Percentiles rank a stretch among this genome's conserved stretches.
phyloP scores from a whole-genome alignment of 1,140 invertebrate genomes.

The Leptopilina boulardi region DNA sequence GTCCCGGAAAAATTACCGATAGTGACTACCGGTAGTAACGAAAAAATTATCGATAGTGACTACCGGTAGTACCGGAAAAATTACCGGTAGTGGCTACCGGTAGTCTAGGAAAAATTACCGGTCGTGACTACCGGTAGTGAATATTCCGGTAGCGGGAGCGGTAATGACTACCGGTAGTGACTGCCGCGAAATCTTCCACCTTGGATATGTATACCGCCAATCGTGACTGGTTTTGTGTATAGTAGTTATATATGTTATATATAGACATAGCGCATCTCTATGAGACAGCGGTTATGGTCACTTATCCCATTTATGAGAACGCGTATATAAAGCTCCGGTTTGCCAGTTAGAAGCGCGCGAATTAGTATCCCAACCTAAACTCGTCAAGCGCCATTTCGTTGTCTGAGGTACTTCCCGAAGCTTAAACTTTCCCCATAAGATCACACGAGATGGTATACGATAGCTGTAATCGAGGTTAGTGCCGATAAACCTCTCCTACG shows the following conservation, averaged over 20 bases:
- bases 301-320: conserved; percentile 27
- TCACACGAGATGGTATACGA: conserved; percentile 28
- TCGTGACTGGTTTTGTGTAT: too few relatives aligned
- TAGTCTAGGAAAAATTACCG: too few relatives aligned
- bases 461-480: conserved; percentile 29
- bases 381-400: conserved; percentile 26
- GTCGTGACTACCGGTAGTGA: too few relatives aligned
- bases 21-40: too few relatives aligned
- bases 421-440: conserved; percentile 30
- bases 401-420: conserved; percentile 29
- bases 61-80: too few relatives aligned
- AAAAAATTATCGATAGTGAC: too few relatives aligned
- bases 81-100: too few relatives aligned
- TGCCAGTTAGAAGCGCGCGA: conserved; percentile 28
- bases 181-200: too few relatives aligned
- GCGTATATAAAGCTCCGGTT: not conserved
- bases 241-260: not conserved
- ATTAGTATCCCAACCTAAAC: conserved; percentile 30
- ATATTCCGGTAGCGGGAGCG: too few relatives aligned
- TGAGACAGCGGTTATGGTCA: conserved; percentile 18
- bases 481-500: conserved; percentile 27
- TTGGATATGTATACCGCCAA: too few relatives aligned
- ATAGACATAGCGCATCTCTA: not conserved
- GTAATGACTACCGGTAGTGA: too few relatives aligned
- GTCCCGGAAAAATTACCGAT: too few relatives aligned